Evolutionary conservation across 2,113 vertebrate genomes (phyloP).

Genomic region (Pelecanoides urinatrix): DNA sequence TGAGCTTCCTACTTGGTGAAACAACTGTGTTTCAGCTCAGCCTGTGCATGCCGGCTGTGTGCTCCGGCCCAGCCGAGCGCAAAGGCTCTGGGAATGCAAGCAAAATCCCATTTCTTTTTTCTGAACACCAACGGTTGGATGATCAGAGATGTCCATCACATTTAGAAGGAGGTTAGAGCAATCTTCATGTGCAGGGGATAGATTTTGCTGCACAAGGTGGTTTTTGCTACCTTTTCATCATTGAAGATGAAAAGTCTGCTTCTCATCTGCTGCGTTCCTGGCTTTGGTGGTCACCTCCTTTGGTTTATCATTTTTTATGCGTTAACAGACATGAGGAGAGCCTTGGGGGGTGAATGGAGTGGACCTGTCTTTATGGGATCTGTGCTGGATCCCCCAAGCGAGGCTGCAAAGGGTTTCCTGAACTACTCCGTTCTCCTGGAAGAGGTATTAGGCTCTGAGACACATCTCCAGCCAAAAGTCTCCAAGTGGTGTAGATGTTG

Average conservation of each 20-base stretch:
- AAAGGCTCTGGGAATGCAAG: not conserved
- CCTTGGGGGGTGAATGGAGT: not conserved
- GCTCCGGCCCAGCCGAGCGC: not conserved
- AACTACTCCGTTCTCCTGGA: not conserved
- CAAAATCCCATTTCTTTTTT: not conserved
- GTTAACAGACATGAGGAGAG: not conserved
- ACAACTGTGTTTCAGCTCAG: not conserved
- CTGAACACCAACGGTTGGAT: not conserved
- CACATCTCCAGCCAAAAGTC: not conserved
- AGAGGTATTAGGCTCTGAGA: not conserved
- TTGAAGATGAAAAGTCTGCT: not conserved
- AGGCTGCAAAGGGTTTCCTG: not conserved
- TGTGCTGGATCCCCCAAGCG: not conserved
- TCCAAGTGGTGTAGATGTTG: not conserved
- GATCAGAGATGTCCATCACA: not conserved
- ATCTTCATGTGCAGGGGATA: not conserved
- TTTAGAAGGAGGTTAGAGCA: slow-evolving; percentile 1
- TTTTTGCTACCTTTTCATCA: not conserved
- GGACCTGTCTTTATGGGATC: not conserved
- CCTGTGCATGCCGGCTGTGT: not conserved
- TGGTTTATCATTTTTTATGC: not conserved
- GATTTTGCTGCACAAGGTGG: not conserved
- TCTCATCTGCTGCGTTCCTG: not conserved
- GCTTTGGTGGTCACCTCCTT: not conserved
- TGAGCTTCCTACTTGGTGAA: not conserved